phyloP scores from a whole-genome alignment of 1,140 invertebrate species.

The Proales similis region DNA sequence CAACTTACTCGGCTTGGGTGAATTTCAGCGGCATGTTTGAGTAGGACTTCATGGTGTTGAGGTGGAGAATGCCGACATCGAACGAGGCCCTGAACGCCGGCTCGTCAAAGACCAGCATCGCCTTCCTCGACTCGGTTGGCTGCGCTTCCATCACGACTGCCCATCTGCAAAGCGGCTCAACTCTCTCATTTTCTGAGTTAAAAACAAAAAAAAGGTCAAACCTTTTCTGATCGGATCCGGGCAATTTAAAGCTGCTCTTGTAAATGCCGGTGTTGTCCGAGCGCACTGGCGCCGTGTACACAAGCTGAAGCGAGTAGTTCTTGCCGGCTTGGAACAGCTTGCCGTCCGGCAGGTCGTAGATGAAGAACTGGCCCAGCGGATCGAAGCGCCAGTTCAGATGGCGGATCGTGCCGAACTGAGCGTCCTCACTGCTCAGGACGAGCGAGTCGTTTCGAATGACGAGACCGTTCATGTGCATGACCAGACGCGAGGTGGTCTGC shows the following conservation, averaged over 20 bases:
- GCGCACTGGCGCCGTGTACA: neutral
- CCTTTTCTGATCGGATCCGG: neutral
- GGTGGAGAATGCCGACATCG: neutral
- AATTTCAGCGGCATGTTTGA: neutral
- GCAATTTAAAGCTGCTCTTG: neutral
- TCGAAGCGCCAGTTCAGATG: neutral
- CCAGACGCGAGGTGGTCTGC: neutral
- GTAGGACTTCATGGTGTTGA: neutral
- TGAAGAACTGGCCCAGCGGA: neutral
- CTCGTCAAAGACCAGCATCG: neutral
- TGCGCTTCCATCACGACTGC: neutral
- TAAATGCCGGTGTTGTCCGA: neutral
- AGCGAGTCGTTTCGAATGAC: neutral
- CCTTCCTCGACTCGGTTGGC: neutral
- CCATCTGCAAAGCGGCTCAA: neutral
- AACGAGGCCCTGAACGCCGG: neutral
- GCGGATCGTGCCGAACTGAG: neutral
- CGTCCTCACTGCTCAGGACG: neutral
- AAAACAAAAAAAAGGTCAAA: neutral
- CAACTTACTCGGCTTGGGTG: neutral
- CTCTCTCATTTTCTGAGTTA: neutral
- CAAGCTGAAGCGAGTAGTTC: neutral
- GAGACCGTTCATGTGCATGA: neutral
- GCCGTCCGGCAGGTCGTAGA: neutral
- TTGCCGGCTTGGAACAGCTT: neutral